phyloP scores from a whole-genome alignment of 2,113 vertebrate species.

The Azemiops feae region DNA sequence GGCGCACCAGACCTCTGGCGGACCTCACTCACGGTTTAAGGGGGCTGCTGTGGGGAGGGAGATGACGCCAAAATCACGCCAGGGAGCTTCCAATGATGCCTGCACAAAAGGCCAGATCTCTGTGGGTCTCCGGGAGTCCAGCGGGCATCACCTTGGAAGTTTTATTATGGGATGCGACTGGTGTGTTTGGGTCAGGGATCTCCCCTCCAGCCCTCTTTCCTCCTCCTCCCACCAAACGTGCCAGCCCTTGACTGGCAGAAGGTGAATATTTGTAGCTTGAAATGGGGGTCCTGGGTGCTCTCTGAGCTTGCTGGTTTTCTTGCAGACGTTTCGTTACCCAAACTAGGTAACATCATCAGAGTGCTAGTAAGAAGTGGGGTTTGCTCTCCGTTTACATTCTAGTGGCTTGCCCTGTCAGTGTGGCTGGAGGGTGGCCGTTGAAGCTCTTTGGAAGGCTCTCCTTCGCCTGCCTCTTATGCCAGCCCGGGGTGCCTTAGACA shows the following conservation, averaged over 20 bases:
- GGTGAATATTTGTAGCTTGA: too few relatives aligned
- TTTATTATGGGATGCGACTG: background rate
- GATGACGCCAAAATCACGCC: background rate
- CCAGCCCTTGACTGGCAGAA: background rate
- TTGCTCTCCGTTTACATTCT: too few relatives aligned
- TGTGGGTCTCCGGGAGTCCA: background rate
- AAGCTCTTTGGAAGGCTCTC: too few relatives aligned
- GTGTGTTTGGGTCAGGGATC: background rate
- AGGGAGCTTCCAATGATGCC: background rate
- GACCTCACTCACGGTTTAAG: background rate
- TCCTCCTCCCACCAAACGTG: background rate
- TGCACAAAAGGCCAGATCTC: background rate
- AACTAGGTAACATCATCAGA: too few relatives aligned
- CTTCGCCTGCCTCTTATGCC: background rate
- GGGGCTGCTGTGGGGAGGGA: background rate
- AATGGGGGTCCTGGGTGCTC: too few relatives aligned
- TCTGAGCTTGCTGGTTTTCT: too few relatives aligned
- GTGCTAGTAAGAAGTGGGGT: too few relatives aligned
- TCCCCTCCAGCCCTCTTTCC: background rate
- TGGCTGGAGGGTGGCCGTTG: too few relatives aligned
- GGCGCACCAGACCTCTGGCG: background rate
- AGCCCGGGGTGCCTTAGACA: background rate
- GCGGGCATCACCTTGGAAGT: background rate
- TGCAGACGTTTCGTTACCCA: too few relatives aligned
- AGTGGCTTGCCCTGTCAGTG: too few relatives aligned